Evolutionary conservation across 2,113 vertebrate species (phyloP), one percentile per base, ranked within the genome.

Genomic region (Orcinus orca): DNA sequence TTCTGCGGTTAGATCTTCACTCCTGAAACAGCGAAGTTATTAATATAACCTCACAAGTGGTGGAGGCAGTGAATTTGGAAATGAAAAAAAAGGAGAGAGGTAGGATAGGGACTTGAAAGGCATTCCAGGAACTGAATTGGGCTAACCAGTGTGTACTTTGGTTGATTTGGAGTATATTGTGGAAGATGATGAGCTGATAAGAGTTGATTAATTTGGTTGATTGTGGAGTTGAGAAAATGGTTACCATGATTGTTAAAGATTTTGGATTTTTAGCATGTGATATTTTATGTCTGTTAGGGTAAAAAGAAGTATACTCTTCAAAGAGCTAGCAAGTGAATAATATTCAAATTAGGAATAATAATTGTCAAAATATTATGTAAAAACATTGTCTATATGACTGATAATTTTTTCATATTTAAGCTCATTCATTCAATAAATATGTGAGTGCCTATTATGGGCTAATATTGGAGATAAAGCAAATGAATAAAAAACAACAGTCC

Each of bases 221-320:
- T 90, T 18, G 18, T 86, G 50, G 4, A 86, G 20, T 88, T 97
- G 36, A 90, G 68, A 80, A 96, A 96, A 80, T 63, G 62, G 8
- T 91, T 71, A 38, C 36, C 29, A 23, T 93, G 71, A 74, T 88
- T 92, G 77, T 93, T 91, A 41, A 11, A 82, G n/a, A 93, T 71
- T 92, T 96, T 86, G 47, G 79, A 86, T 36, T 60, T 87, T 89
- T 31, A 50, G 31, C 44, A 86, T 96, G 38, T 67, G 55, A 63
- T 93, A 50, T 86, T 95, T 88, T 95, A 25, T 94, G 17, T 63
- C 36, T 65, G 11, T 93, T 70, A 70, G 13, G 3, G 4, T 85
- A 36, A 36, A 80, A 92, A 83, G 53, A 84, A 88, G 20, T 53
- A 38, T 7, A 55, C 38, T 79, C 70, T 67, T 93, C 20, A 68